These are phyloP conservation scores for Zaprionus davidi DNA, from an alignment of 1,140 invertebrate genomes.

Conservation along the genomic window DNA sequence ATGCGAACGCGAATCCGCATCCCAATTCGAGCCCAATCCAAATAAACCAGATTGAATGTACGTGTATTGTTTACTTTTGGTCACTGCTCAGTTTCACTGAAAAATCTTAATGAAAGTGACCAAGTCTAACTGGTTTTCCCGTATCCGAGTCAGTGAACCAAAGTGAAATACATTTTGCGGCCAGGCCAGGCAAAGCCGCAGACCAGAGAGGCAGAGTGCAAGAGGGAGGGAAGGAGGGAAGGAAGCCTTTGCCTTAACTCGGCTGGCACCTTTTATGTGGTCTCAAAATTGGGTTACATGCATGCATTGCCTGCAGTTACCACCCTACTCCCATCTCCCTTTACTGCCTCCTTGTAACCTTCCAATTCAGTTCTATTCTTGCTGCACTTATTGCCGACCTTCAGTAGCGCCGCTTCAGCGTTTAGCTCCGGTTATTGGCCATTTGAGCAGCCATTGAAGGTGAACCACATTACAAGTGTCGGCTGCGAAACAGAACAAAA, in stretches of 20 bases:
- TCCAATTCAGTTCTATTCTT: conserved; percentile 18
- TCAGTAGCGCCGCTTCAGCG: conserved; percentile 32
- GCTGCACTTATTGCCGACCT: conserved; percentile 52
- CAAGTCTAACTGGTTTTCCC: conserved; percentile 62
- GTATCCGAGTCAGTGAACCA: conserved; percentile 71
- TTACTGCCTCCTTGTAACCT: neutral
- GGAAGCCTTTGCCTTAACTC: conserved; percentile 11
- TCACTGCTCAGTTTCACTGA: conserved; percentile 64
- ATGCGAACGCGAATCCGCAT: conserved; percentile 42
- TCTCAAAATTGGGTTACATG: conserved; percentile 54
- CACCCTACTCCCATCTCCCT: neutral
- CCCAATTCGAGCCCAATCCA: conserved; percentile 30
- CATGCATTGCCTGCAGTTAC: neutral
- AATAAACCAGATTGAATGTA: conserved; percentile 59
- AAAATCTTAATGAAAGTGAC: conserved; percentile 69
- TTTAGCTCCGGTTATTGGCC: conserved; percentile 67
- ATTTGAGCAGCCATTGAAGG: conserved; percentile 58
- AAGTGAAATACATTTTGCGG: conserved; percentile 72
- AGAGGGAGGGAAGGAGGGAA: neutral
- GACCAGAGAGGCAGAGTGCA: neutral
- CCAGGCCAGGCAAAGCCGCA: conserved; percentile 36
- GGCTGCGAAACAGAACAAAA: conserved; percentile 27
- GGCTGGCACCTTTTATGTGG: conserved; percentile 36
- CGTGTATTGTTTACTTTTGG: conserved; percentile 51
- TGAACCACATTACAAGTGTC: conserved; percentile 61